These are phyloP conservation scores for Campylomormyrus numenius DNA, from an alignment of 2,113 vertebrate species.

Conservation along the genomic window DNA sequence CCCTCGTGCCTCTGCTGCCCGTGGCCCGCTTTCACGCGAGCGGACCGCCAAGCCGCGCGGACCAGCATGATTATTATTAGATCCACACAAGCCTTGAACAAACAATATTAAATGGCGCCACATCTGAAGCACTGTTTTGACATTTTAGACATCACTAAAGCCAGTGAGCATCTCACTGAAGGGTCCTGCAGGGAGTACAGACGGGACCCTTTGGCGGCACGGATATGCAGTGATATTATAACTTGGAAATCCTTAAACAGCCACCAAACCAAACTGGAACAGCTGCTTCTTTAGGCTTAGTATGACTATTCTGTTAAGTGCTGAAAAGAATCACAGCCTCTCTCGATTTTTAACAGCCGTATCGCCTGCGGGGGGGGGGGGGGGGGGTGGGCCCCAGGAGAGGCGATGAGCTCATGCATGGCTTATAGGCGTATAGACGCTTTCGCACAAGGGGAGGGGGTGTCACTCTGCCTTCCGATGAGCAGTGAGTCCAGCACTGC, in stretches of 20 bases:
- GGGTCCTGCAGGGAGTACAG: background rate
- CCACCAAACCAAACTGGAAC: background rate
- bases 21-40: background rate
- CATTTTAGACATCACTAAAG: background rate
- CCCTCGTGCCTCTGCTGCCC: background rate
- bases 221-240: background rate
- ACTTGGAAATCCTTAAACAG: background rate
- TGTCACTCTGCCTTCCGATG: background rate
- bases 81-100: background rate
- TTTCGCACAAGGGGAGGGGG: background rate
- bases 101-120: background rate
- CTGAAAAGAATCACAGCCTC: background rate
- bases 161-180: background rate
- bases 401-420: background rate
- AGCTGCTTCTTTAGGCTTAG: background rate
- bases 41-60: background rate
- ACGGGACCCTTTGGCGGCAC: background rate
- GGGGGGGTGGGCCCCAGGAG: background rate
- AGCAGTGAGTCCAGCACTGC: background rate
- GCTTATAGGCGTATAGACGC: background rate
- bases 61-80: background rate
- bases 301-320: background rate
- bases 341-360: background rate
- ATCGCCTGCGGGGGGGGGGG: background rate
- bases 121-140: background rate